phyloP scores from a whole-genome alignment of 2,888 invertebrate genomes.

The Cristatella mucedo region DNA sequence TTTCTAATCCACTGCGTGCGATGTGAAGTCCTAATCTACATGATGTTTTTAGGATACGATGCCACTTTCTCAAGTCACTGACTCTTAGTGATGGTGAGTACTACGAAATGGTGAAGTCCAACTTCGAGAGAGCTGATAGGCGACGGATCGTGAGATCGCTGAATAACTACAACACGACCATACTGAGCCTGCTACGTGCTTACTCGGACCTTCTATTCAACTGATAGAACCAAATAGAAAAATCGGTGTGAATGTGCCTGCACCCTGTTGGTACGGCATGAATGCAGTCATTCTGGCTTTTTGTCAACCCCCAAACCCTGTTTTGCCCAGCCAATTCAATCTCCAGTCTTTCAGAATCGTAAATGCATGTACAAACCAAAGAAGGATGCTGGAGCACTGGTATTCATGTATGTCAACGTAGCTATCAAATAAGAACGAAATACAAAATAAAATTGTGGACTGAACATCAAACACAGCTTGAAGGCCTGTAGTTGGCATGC shows the following conservation, averaged over 20 bases:
- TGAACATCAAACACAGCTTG: no score
- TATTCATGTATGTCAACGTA: neutral
- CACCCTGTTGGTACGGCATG: no score
- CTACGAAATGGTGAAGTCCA: conserved; percentile 96
- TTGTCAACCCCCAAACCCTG: no score
- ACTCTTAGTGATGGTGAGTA: conserved; percentile 95
- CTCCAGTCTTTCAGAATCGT: no score
- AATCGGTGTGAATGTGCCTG: neutral
- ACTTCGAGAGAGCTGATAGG: conserved; percentile 94
- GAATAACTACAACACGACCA: conserved; percentile 84
- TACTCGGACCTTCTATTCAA: conserved; percentile 93
- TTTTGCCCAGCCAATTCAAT: no score
- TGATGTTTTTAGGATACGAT: conserved; percentile 51
- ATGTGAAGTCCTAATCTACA: neutral
- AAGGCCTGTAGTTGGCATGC: no score
- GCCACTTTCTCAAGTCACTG: conserved; percentile 74
- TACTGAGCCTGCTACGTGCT: conserved; percentile 75
- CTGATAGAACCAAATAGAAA: conserved; percentile 37
- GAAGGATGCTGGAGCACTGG: neutral
- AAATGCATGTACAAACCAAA: no score
- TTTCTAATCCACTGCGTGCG: neutral
- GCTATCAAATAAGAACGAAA: no score
- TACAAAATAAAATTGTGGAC: no score
- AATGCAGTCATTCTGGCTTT: no score
- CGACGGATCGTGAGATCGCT: conserved; percentile 88